Evolutionary conservation across 2,888 invertebrate genomes (phyloP).

Genomic region (Rapana venosa): DNA sequence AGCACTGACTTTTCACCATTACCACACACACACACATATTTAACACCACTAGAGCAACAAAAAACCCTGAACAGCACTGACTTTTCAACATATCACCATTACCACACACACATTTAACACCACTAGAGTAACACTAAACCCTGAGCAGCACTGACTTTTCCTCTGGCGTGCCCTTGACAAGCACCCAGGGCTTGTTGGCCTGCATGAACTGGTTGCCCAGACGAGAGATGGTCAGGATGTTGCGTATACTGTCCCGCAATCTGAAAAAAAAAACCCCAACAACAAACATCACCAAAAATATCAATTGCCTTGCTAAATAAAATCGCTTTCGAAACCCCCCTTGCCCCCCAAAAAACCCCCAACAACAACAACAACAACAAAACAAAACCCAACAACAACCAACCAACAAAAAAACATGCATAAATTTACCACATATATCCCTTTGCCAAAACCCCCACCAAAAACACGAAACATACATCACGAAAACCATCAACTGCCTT

Average conservation of each 20-base stretch:
- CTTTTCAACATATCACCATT: not conserved
- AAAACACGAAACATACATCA: too few relatives aligned
- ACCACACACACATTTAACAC: not conserved
- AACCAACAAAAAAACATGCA: not conserved
- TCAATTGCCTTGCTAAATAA: not conserved
- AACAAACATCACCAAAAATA: too few relatives aligned
- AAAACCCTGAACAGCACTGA: not conserved
- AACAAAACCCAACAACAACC: not conserved
- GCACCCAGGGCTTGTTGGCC: slow-evolving; percentile 94
- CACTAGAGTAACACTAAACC: not conserved
- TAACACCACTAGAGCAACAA: not conserved
- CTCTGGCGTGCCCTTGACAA: slow-evolving; percentile 87
- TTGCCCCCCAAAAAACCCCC: not conserved
- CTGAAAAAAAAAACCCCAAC: slow-evolving; percentile 51
- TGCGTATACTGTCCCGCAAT: slow-evolving; percentile 90
- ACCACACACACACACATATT: not conserved
- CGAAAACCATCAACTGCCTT: too few relatives aligned
- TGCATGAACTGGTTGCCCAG: slow-evolving; percentile 99
- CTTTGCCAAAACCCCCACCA: too few relatives aligned
- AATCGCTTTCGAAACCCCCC: too few relatives aligned
- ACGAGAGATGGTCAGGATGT: slow-evolving; percentile 91
- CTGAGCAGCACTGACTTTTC: slow-evolving; percentile 82
- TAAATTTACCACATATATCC: not conserved
- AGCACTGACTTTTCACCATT: too few relatives aligned
- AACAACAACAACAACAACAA: not conserved